phyloP scores from a whole-genome alignment of 2,797 vertebrate species.

The Sparus aurata region DNA sequence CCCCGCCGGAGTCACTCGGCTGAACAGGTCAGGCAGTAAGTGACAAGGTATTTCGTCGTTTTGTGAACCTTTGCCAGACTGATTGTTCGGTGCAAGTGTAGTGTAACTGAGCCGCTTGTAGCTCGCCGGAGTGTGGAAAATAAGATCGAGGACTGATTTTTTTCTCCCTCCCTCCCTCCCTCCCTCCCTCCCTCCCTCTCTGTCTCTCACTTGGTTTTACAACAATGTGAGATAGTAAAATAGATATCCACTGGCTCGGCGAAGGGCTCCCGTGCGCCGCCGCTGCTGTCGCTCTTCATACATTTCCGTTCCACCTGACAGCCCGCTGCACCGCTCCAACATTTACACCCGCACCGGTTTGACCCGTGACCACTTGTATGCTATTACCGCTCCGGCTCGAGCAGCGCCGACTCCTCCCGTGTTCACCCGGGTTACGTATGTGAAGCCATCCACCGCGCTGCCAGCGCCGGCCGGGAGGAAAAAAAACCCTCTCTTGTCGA shows the following conservation, averaged over 20 bases:
- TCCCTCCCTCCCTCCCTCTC: constrained; percentile 15
- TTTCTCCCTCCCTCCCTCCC: neutral
- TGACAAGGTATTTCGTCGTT: constrained; percentile 91
- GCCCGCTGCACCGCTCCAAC: constrained; percentile 60
- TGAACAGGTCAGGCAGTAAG: constrained; percentile 88
- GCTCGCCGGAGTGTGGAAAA: constrained; percentile 92
- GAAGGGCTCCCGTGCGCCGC: constrained; percentile 43
- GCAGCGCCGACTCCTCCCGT: constrained; percentile 48
- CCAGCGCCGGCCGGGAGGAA: constrained; percentile 30
- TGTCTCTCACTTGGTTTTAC: constrained; percentile 55
- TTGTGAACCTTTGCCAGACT: constrained; percentile 90
- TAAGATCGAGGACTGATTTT: constrained; percentile 87
- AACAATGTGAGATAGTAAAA: constrained; percentile 76
- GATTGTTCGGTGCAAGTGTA: constrained; percentile 91
- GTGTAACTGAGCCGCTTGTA: constrained; percentile 92
- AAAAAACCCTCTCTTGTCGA: constrained; percentile 39
- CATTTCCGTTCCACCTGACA: constrained; percentile 78
- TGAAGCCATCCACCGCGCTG: constrained; percentile 17
- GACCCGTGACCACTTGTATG: constrained; percentile 75
- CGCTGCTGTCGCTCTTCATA: constrained; percentile 65
- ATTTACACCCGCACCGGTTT: constrained; percentile 60
- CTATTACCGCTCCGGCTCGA: constrained; percentile 56
- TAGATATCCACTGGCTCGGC: constrained; percentile 71
- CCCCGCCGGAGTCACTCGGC: constrained; percentile 60
- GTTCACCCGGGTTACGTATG: constrained; percentile 46